Base-by-base conservation (phyloP, 2,113 vertebrate genomes). In the Marmota flaviventris region DNA sequence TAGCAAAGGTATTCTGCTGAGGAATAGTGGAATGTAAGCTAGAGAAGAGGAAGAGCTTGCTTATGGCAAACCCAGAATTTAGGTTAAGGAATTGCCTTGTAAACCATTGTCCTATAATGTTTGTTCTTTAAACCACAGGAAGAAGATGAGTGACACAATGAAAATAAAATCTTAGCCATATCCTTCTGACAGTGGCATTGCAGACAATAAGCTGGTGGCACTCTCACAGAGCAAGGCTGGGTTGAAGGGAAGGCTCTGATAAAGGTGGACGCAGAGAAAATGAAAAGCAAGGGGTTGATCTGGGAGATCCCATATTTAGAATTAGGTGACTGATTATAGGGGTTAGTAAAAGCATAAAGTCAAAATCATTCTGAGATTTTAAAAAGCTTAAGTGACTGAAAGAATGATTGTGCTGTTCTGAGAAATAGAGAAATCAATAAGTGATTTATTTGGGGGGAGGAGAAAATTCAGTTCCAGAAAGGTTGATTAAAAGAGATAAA, bases 381-480 rank as follows among this genome's bases (percentile, higher is more conserved):
- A 94, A 96, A 96, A 86, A 90, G 34, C 65, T 87, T 67, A 89
- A 77, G 67, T 85, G 65, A 77, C 86, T 67, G 24, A 84, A 94
- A 76, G 87, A 96, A 81, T 83, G 56, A 94, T 67, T 72, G 39
- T 89, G 53, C 45, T 48, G 8, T 97, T 85, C 32, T 70, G 77
- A 97, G 85, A 94, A 96, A 89, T 29, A 92, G 81, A 95, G 58
- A 95, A 92, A 94, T 95, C 86, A 89, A 17, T 97, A 95, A 69
- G 56, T 95, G 89, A 97, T 95, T 95, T 91, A 95, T 98, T 87
- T 73, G 14, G 63, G 37, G 82, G 51, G 48, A 79, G 85, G 84
- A 87, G 79, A 77, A 92, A 91, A 87, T 72, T 84, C 61, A 82
- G 79, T 92, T 93, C 83, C 53, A 85, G 79, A 89, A 96, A 93